Base-by-base conservation (phyloP, 2,888 invertebrate species). In the Watsonalla cultraria region DNA sequence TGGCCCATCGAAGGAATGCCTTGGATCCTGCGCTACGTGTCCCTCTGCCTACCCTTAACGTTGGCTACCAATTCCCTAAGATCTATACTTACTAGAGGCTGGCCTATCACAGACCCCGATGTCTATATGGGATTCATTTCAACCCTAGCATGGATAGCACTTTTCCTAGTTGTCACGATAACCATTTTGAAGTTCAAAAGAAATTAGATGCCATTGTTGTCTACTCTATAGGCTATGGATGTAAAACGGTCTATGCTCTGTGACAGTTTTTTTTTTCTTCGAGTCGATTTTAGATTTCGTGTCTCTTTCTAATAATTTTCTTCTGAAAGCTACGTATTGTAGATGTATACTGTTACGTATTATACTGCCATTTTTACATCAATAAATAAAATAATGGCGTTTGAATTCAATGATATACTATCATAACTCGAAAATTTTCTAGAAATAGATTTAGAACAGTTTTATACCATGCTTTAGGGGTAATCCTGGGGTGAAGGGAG, bases 1-100 rank as follows among this genome's bases (percentile, higher is more conserved):
- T 98, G 98, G 98, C 98, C 98, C 56, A 95, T 98, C 59, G 97
- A 98, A 82, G 97, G 97, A 59, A 98, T 98, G 97, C 98, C 98
- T 2, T 92, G 94, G 69, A 92, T 95, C 56, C 89, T 98, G 39
- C 92, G 95, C 66, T 96, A 96, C 82, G 93, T 98, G 52, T 95
- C 97, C 0, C 93, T 95, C 48, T 94, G 95, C 68, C 92, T 98
- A 51, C 98, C 98, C 0, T 87, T 98, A 52, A 98, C 98, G 0
- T 92, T 97, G 78, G 97, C 98, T n/a, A 97, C 97, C n/a, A 96
- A 97, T 46, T 95, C 97, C 0, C 91, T 98, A 51, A 92, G 98
- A 52, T 95, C 96, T 52, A 96, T 97, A 85, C 91, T 97, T 50
- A 97, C 97, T 0, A 91, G 97, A 65, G 98, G 98, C 49, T 97